phyloP scores from a whole-genome alignment of 2,113 vertebrate species.

The Jaculus jaculus region DNA sequence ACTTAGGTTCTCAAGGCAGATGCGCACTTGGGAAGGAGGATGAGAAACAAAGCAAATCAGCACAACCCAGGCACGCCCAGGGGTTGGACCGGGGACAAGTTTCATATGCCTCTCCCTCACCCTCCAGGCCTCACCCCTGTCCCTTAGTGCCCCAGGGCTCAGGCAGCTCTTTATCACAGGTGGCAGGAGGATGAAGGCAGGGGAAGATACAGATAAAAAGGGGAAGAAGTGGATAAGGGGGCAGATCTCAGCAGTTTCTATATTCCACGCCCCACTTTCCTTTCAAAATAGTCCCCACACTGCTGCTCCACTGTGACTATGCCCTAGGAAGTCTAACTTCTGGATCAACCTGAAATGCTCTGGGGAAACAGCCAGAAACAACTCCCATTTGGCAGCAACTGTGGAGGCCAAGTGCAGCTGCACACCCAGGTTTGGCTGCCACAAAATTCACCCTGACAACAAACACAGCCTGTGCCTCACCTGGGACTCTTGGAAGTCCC shows the following conservation, averaged over 20 bases:
- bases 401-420: background rate
- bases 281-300: slow-evolving; percentile 47
- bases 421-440: background rate
- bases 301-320: background rate
- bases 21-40: slow-evolving; percentile 50
- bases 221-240: slow-evolving; percentile 35
- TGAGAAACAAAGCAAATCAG: slow-evolving; percentile 31
- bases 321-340: slow-evolving; percentile 65
- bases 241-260: slow-evolving; percentile 8
- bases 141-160: background rate
- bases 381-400: slow-evolving; percentile 57
- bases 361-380: slow-evolving; percentile 57
- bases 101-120: background rate
- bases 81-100: slow-evolving; percentile 19
- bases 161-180: slow-evolving; percentile 43
- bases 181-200: slow-evolving; percentile 20
- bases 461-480: background rate
- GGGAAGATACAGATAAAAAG: background rate
- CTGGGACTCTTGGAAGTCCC: background rate
- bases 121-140: background rate
- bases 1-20: slow-evolving; percentile 28
- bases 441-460: background rate
- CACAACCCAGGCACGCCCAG: slow-evolving; percentile 65
- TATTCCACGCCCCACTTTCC: background rate
- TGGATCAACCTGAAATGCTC: slow-evolving; percentile 73